phyloP scores from a whole-genome alignment of 2,888 invertebrate genomes.

The Folsomia manolachei region DNA sequence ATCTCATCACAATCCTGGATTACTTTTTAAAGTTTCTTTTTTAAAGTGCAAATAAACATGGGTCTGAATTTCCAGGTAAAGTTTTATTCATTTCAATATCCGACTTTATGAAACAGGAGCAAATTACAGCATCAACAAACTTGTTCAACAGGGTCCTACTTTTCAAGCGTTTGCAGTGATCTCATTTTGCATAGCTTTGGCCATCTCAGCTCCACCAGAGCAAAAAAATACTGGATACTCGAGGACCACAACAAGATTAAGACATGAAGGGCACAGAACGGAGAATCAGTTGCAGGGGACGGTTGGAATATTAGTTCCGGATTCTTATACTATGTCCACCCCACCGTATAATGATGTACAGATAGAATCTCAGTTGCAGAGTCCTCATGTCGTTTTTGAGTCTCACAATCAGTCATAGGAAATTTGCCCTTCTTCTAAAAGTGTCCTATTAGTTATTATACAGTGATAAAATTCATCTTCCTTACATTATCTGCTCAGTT shows the following conservation, averaged over 20 bases:
- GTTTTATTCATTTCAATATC: too few relatives aligned
- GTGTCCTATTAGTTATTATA: too few relatives aligned
- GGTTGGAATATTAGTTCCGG: background rate
- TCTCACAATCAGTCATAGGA: too few relatives aligned
- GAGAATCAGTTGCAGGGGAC: background rate
- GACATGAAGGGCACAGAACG: too few relatives aligned
- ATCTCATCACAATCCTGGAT: background rate
- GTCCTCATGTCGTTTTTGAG: slow-evolving; percentile 25
- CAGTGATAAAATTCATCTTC: too few relatives aligned
- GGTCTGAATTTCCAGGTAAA: background rate
- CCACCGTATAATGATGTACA: slow-evolving; percentile 29
- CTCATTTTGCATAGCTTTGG: background rate
- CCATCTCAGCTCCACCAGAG: background rate
- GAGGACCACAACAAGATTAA: too few relatives aligned
- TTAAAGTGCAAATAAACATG: background rate
- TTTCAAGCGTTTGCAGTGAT: background rate
- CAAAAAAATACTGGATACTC: background rate
- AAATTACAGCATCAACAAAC: background rate
- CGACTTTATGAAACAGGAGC: background rate
- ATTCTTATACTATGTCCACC: slow-evolving; percentile 22
- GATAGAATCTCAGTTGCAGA: slow-evolving; percentile 38
- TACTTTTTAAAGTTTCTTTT: background rate
- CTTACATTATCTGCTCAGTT: too few relatives aligned
- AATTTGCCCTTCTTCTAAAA: too few relatives aligned
- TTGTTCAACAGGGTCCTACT: background rate